phyloP scores from a whole-genome alignment of 2,113 vertebrate species.

The Tupaia chinensis region DNA sequence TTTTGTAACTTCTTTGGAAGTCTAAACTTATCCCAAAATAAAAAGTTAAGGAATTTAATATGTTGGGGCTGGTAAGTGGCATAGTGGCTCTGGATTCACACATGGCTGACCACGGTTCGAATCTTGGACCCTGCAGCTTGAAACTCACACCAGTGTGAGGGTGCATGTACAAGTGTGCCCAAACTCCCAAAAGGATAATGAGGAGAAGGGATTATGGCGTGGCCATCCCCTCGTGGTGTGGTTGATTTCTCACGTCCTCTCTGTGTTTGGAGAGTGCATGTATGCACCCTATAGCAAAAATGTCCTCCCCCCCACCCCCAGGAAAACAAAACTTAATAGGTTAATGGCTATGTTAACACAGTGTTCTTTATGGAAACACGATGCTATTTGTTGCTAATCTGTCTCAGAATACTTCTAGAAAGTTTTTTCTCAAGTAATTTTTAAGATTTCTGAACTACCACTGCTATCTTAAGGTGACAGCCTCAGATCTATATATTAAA shows the following conservation, averaged over 20 bases:
- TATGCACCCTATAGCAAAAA: too few species aligned
- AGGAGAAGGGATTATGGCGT: too few species aligned
- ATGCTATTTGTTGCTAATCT: constrained; percentile 30
- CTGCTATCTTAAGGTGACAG: neutral
- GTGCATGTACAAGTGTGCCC: too few species aligned
- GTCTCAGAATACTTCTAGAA: constrained; percentile 3
- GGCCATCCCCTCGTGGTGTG: too few species aligned
- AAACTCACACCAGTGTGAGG: too few species aligned
- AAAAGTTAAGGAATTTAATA: constrained; percentile 18
- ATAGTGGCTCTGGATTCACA: too few species aligned
- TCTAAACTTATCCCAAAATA: constrained; percentile 29
- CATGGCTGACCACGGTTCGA: too few species aligned
- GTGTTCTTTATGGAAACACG: neutral
- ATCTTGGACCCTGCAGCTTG: too few species aligned
- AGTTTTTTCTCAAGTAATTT: constrained; percentile 5
- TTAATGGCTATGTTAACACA: neutral
- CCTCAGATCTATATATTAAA: neutral
- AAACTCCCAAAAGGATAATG: too few species aligned
- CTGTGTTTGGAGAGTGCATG: too few species aligned
- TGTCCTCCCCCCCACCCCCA: too few species aligned
- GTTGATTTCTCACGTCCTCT: too few species aligned
- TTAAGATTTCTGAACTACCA: constrained; percentile 41
- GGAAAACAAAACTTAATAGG: neutral
- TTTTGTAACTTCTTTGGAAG: constrained; percentile 10
- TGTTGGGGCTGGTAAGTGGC: neutral